A percentile compares a stretch with the other conserved stretches of the same genome.
Conservation (phyloP, 2,888 invertebrate species). For the Sympetrum striolatum region DNA sequence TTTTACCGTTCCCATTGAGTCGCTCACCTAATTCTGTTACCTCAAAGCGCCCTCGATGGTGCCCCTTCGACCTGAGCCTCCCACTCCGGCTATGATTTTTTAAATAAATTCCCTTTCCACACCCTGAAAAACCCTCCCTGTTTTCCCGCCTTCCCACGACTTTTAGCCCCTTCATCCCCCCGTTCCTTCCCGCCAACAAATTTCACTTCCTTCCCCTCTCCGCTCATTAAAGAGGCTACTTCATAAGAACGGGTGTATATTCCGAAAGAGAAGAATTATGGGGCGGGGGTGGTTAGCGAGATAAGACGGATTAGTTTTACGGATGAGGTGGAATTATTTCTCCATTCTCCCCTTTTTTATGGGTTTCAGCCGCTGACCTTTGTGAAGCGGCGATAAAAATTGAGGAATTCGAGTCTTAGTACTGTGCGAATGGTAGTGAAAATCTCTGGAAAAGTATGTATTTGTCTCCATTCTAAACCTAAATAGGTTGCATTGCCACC, state of each 20-base stretch:
- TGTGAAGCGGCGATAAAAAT: too few species aligned
- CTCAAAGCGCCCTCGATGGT: background rate
- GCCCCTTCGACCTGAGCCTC: background rate
- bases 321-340: background rate
- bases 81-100: background rate
- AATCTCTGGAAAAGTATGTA: too few species aligned
- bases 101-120: background rate
- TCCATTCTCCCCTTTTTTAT: background rate
- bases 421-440: too few species aligned
- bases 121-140: background rate
- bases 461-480: too few species aligned
- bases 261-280: background rate
- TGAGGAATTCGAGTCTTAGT: too few species aligned
- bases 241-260: background rate
- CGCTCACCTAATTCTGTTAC: background rate
- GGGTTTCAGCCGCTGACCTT: background rate
- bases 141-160: background rate
- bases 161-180: background rate
- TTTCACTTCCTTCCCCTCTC: background rate
- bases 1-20: too few species aligned
- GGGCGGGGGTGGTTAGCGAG: background rate
- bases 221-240: background rate
- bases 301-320: background rate
- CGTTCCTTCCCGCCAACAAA: background rate
- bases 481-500: too few species aligned